Conservation (phyloP, 1,140 invertebrate species). For the Drosophila sucinea region DNA sequence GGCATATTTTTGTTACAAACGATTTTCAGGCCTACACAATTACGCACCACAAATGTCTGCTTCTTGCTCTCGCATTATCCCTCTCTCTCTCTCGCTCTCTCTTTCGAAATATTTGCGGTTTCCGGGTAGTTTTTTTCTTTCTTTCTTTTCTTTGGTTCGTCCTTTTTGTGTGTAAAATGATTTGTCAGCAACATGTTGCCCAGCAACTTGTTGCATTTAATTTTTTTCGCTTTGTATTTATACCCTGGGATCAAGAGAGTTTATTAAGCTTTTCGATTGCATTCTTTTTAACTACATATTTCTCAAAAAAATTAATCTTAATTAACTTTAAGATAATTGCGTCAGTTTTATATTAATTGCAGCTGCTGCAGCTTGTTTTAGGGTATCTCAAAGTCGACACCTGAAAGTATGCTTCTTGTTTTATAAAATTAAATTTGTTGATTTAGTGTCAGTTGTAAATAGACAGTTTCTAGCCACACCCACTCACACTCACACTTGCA, state of each 20-base stretch:
- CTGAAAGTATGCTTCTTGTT: not conserved
- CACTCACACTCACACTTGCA: conserved; percentile 24
- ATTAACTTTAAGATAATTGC: too few relatives aligned
- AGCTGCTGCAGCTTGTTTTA: not conserved
- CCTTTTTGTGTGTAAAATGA: conserved; percentile 53
- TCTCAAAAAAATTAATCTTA: too few relatives aligned
- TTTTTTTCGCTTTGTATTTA: not conserved
- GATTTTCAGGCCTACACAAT: conserved; percentile 55
- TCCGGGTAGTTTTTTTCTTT: conserved; percentile 58
- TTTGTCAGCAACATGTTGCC: conserved; percentile 63
- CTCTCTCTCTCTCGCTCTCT: conserved; percentile 42
- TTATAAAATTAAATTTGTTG: conserved; percentile 75
- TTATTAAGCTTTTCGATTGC: too few relatives aligned
- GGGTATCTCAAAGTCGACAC: not conserved
- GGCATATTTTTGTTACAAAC: conserved; percentile 73
- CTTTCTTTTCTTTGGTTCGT: conserved; percentile 19
- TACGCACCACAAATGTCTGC: conserved; percentile 46
- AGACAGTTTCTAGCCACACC: conserved; percentile 8
- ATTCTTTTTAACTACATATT: too few relatives aligned
- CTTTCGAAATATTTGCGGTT: conserved; percentile 78
- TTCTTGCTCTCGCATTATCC: conserved; percentile 12
- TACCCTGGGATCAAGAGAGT: not conserved
- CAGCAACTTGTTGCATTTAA: conserved; percentile 41
- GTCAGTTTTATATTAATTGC: too few relatives aligned
- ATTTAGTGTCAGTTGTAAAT: conserved; percentile 62